Conservation (phyloP, 2,113 vertebrate genomes). For the Collichthys lucidus region DNA sequence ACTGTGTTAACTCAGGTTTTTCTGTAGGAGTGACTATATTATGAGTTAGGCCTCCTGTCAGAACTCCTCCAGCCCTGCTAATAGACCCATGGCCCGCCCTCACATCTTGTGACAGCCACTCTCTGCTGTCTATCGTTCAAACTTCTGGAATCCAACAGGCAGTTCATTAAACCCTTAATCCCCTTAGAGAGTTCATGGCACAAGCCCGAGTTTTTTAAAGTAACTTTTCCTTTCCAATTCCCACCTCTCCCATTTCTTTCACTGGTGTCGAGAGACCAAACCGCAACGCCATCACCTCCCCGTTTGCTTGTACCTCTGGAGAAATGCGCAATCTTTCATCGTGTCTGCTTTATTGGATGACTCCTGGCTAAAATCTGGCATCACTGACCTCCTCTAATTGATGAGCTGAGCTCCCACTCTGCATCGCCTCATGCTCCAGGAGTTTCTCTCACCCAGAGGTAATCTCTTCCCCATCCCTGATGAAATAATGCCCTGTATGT, state of each 20-base stretch:
- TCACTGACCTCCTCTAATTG: slow-evolving; percentile 62
- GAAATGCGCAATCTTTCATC: slow-evolving; percentile 41
- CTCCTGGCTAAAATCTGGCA: slow-evolving; percentile 44
- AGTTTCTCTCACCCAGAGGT: slow-evolving; percentile 50
- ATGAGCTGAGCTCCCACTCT: slow-evolving; percentile 53
- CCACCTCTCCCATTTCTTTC: background rate
- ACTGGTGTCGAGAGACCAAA: slow-evolving; percentile 28
- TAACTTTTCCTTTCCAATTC: slow-evolving; percentile 41
- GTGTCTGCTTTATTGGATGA: slow-evolving; percentile 40
- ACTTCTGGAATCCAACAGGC: slow-evolving; percentile 61
- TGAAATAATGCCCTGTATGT: slow-evolving; percentile 57
- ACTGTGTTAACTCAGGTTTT: slow-evolving; percentile 1
- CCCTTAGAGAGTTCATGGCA: slow-evolving; percentile 66
- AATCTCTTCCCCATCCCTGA: slow-evolving; percentile 41
- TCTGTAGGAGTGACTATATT: slow-evolving; percentile 19
- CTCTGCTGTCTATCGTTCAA: slow-evolving; percentile 55
- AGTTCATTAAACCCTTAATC: slow-evolving; percentile 78
- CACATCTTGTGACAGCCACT: slow-evolving; percentile 72
- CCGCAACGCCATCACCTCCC: slow-evolving; percentile 38
- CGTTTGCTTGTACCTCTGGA: slow-evolving; percentile 6
- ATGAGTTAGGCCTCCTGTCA: slow-evolving; percentile 32
- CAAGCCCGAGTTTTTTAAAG: slow-evolving; percentile 58
- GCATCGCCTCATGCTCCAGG: slow-evolving; percentile 39
- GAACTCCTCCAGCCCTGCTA: slow-evolving; percentile 34
- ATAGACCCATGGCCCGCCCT: slow-evolving; percentile 34